Evolutionary conservation across 2,113 vertebrate species (phyloP), one percentile per base, ranked within the genome.

Genomic region (Meleagris gallopavo): DNA sequence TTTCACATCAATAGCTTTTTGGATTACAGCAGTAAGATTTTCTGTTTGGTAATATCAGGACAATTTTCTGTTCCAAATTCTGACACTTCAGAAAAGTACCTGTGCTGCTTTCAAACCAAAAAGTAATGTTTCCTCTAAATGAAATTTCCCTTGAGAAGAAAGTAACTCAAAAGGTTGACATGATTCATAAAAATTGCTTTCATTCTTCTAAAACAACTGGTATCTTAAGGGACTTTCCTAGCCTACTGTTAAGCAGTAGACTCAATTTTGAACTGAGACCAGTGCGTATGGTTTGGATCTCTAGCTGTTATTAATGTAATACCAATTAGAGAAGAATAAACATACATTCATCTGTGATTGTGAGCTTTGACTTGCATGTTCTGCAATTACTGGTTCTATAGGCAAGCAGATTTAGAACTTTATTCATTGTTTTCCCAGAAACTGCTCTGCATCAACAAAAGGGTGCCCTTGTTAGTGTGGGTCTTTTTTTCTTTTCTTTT

Each of bases 121-220:
- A 0, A 2, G 48, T 76, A 89, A 91, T 4, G 7, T 91, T 91
- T 91, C 93, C 58, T 89, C 29, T 71, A 73, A 89, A 71, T 46
- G 45, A 89, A 62, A 94, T 91, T 88, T 86, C 90, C 88, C 92
- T 66, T 13, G 88, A 92, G 80, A 86, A 92, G 52, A 52, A 71
- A 74, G 80, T 10, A 90, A 50, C 79, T 93, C 38, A 48, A 72
- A 89, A 89, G 65, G 92, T 93, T 72, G 88, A 77, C 25, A 58
- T n/a, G 41, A 86, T 77, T 90, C 80, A 46, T 92, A 92, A 94
- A 86, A 94, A 66, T 21, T 5, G 25, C 40, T 83, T 91, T 80
- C 1, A 3, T 58, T 66, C 81, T 70, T 61, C 13, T 25, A 38
- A 74, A 75, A 52, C 48, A 90, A 81, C 34, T 74, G 21, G 24